A percentile compares a stretch with the other conserved stretches of the same genome.
These are phyloP conservation scores for Ispidina lecontei DNA, from an alignment of 2,797 vertebrate genomes.

Conservation along the genomic window DNA sequence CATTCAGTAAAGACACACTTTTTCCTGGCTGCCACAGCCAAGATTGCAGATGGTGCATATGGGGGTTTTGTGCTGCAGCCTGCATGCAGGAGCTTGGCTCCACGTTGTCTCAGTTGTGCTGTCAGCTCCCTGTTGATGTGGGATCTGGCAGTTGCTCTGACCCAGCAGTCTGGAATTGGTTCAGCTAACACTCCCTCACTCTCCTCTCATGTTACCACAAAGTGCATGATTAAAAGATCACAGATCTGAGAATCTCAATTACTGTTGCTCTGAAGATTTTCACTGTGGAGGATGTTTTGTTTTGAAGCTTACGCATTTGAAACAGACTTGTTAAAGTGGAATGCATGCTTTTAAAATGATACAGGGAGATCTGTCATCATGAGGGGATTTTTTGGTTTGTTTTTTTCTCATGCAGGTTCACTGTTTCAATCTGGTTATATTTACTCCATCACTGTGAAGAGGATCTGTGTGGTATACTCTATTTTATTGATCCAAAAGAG, in stretches of 20 bases:
- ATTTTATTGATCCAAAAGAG: constrained; percentile 83
- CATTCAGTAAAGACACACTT: not conserved
- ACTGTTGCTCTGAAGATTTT: not conserved
- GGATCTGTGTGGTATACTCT: constrained; percentile 86
- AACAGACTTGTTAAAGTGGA: not conserved
- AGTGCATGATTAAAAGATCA: not conserved
- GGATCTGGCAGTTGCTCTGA: constrained; percentile 21
- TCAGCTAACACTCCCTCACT: not conserved
- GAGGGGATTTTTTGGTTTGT: not conserved
- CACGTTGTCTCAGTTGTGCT: not conserved
- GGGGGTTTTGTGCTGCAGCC: not conserved
- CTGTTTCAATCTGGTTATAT: constrained; percentile 93
- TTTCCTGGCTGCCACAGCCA: not conserved
- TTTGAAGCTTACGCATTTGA: not conserved
- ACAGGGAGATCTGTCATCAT: constrained; percentile 37
- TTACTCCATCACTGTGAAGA: constrained; percentile 84
- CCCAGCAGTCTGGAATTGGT: not conserved
- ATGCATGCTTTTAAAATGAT: not conserved
- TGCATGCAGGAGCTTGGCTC: not conserved
- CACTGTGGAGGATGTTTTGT: not conserved
- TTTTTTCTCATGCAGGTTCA: constrained; percentile 79
- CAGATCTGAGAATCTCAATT: not conserved
- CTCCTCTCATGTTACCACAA: not conserved
- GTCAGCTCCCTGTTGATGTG: not conserved
- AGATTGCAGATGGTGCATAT: not conserved